Evolutionary conservation across 2,113 vertebrate genomes (phyloP).

Genomic region (Elaphurus davidianus): DNA sequence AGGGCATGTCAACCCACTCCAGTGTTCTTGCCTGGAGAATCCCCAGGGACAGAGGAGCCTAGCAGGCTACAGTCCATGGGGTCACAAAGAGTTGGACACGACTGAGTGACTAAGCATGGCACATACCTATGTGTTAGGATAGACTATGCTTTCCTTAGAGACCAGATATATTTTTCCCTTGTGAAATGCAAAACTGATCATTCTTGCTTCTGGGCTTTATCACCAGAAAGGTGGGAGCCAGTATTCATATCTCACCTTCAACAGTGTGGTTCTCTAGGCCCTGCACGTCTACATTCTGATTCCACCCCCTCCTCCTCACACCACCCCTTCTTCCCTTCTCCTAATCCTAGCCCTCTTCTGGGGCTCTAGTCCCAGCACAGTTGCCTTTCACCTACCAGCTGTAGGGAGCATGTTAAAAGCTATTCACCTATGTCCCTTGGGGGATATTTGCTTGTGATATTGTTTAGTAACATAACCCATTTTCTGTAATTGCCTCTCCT

Average conservation of each 20-base stretch:
- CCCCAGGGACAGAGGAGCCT: not conserved
- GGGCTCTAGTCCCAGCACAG: too few species aligned
- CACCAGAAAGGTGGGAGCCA: not conserved
- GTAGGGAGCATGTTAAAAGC: not conserved
- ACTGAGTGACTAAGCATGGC: not conserved
- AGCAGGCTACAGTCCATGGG: not conserved
- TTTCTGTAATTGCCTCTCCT: not conserved
- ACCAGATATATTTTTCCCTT: not conserved
- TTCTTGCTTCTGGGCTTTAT: not conserved
- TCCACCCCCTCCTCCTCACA: fast-evolving
- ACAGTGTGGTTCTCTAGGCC: not conserved
- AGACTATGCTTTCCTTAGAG: not conserved
- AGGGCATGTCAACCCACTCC: not conserved
- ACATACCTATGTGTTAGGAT: not conserved
- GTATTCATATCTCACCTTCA: not conserved
- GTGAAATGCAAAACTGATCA: not conserved
- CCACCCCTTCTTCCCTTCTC: fast-evolving
- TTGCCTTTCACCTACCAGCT: not conserved
- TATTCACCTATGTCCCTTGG: not conserved
- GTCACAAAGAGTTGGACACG: not conserved
- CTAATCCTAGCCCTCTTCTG: too few species aligned
- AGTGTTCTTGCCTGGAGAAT: not conserved
- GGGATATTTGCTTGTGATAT: not conserved
- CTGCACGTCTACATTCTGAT: not conserved
- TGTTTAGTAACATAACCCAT: not conserved